Evolutionary conservation across 2,888 invertebrate species (phyloP).

Genomic region (Rhamnusium bicolor): DNA sequence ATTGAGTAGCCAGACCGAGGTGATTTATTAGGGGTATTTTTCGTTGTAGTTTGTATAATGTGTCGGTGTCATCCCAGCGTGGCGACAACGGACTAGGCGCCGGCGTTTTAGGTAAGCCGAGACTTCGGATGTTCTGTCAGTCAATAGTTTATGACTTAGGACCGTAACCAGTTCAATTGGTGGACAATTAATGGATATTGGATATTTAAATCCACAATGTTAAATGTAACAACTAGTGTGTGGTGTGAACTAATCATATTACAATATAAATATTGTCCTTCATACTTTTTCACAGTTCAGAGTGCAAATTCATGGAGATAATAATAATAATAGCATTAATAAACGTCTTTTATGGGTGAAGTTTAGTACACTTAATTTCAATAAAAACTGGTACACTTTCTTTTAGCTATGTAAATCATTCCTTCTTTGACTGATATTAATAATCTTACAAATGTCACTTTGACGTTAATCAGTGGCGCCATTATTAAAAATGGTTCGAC

Average conservation of each 20-base stretch:
- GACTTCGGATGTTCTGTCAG: constrained; percentile 17
- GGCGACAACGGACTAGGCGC: constrained; percentile 56
- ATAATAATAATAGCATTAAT: too few relatives aligned
- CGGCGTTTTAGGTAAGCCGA: constrained; percentile 49
- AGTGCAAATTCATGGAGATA: too few relatives aligned
- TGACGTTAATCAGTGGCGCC: too few relatives aligned
- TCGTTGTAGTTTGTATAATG: constrained; percentile 25
- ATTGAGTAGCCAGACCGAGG: constrained; percentile 32
- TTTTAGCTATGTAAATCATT: too few relatives aligned
- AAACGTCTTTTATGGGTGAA: too few relatives aligned
- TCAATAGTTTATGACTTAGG: constrained; percentile 21
- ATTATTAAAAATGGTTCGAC: too few relatives aligned
- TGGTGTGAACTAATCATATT: not conserved
- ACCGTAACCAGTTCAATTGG: constrained; percentile 11
- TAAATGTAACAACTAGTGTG: not conserved
- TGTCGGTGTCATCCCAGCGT: constrained; percentile 36
- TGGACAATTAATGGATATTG: not conserved
- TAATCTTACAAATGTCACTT: too few relatives aligned
- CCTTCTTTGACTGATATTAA: too few relatives aligned
- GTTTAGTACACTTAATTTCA: too few relatives aligned
- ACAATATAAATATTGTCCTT: too few relatives aligned
- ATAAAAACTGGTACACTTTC: too few relatives aligned
- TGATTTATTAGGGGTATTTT: constrained; percentile 42
- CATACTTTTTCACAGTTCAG: too few relatives aligned
- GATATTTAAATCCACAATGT: not conserved